phyloP scores from a whole-genome alignment of 2,113 vertebrate species.

The Sinocyclocheilus anophthalmus region DNA sequence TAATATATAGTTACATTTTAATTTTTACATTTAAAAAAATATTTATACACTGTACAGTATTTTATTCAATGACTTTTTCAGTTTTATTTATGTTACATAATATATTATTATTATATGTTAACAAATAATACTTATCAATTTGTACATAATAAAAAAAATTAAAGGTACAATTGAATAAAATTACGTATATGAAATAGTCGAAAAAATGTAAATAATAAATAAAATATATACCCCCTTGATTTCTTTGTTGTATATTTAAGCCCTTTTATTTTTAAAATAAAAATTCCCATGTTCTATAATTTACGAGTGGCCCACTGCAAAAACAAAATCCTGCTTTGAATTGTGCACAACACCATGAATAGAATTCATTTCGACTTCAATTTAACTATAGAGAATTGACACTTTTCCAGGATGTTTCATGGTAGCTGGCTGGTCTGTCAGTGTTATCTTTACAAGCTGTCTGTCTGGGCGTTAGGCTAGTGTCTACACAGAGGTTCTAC shows the following conservation, averaged over 20 bases:
- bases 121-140: too few species aligned
- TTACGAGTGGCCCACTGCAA: not conserved
- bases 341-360: not conserved
- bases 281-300: too few species aligned
- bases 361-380: not conserved
- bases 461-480: conserved; percentile 37
- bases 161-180: too few species aligned
- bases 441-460: conserved; percentile 42
- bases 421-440: not conserved
- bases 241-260: too few species aligned
- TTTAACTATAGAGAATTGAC: not conserved
- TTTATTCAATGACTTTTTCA: not conserved
- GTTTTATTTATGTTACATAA: not conserved
- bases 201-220: too few species aligned
- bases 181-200: too few species aligned
- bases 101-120: not conserved
- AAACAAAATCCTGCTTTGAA: not conserved
- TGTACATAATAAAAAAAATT: too few species aligned
- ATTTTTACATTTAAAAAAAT: too few species aligned
- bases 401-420: not conserved
- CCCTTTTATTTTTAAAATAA: too few species aligned
- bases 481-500: conserved; percentile 66
- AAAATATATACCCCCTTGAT: too few species aligned
- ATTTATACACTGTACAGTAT: too few species aligned
- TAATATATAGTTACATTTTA: too few species aligned